phyloP scores from a whole-genome alignment of 2,888 invertebrate species.

The Schizaphis graminum region DNA sequence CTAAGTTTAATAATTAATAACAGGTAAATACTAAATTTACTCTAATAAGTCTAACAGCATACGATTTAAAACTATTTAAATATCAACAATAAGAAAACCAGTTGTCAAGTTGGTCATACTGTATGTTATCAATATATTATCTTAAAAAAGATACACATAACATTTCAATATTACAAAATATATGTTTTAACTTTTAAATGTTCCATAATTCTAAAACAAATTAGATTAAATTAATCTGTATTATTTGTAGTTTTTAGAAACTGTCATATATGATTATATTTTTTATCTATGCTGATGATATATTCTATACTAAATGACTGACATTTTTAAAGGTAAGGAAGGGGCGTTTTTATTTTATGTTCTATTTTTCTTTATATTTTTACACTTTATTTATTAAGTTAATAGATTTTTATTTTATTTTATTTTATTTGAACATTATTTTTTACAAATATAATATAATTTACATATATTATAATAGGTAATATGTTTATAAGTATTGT shows the following conservation, averaged over 20 bases:
- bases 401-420: too few relatives aligned
- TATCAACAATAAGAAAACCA: background rate
- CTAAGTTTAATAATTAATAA: too few relatives aligned
- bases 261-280: background rate
- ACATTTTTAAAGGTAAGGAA: slow-evolving; percentile 60
- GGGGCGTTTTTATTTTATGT: slow-evolving; percentile 34
- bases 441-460: background rate
- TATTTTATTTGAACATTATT: background rate
- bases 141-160: background rate
- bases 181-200: too few relatives aligned
- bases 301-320: slow-evolving; percentile 49
- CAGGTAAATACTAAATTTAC: too few relatives aligned
- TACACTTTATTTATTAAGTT: background rate
- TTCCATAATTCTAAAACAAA: too few relatives aligned
- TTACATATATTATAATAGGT: background rate
- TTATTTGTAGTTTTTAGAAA: background rate
- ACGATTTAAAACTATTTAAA: background rate
- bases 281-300: background rate
- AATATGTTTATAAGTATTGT: background rate
- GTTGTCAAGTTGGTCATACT: background rate
- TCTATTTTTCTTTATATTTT: background rate
- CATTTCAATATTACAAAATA: background rate
- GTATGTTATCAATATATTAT: background rate
- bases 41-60: too few relatives aligned
- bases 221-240: too few relatives aligned